Evolutionary conservation across 2,113 vertebrate species (phyloP), one percentile per base, ranked within the genome.

Genomic region (Callionymus lyra): DNA sequence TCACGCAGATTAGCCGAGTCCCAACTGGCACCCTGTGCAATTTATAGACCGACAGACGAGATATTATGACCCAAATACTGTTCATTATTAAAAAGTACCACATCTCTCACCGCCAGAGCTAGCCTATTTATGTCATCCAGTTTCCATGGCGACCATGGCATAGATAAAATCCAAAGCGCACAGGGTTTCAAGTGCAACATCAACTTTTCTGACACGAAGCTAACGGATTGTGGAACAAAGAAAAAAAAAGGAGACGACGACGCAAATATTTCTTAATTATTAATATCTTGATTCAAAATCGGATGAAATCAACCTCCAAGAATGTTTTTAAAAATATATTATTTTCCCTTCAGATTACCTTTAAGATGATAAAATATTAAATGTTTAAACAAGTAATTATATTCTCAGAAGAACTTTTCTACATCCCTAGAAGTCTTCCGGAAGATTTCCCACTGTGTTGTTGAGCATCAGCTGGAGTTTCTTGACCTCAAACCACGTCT

Each of bases 71-170:
- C 85, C 70, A 83, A 80, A 85, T 86, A 84, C 68, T 69, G 78
- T 73, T 74, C 78, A 81, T 82, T 75, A 76, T 78, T 77, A 78
- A 81, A 80, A 80, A 63, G 53, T 37, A 64, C 73, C 70, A 69
- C 75, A 77, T 72, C 62, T 73, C 70, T 59, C 61, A 47, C 49
- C 66, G 74, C 72, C 59, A 68, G 45, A 45, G 58, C 73, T 82
- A 83, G 81, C 78, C 84, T 85, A 85, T 84, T 84, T 85, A 82
- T 82, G 80, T 82, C 81, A 80, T 59, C 70, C 74, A 77, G 85
- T 87, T 86, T 74, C 84, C 84, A 87, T 87, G 82, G 79, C 65
- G 63, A 87, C 85, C 57, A 61, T 51, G 53, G 65, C 59, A 81
- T 62, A 71, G 75, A 76, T 73, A 65, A 63, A 63, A 79, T 76